Evolutionary conservation across 2,888 invertebrate genomes (phyloP).

Genomic region (Aphodius granarius): DNA sequence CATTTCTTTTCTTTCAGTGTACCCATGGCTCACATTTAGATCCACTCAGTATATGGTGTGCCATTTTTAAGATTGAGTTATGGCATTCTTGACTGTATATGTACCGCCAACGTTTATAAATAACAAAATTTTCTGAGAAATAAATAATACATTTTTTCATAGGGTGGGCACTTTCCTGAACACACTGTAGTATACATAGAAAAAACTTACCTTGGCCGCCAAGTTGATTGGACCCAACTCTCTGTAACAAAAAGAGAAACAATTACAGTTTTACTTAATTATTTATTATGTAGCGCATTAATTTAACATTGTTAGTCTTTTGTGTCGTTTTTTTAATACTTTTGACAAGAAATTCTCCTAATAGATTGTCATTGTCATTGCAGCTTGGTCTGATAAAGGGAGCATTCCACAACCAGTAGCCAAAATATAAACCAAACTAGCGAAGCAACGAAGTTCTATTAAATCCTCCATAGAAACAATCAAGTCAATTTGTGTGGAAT

Average conservation of each 20-base stretch:
- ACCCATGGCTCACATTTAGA: no score
- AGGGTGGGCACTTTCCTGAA: not conserved
- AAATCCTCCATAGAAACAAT: no score
- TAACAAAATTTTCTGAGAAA: not conserved
- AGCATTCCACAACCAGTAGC: not conserved
- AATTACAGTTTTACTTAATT: not conserved
- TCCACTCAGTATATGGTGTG: no score
- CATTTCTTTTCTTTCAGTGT: no score
- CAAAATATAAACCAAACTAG: no score
- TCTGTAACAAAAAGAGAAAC: slow-evolving; percentile 2
- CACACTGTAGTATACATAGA: not conserved
- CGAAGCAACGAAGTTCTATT: no score
- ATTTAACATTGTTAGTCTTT: no score
- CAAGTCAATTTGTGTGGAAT: no score
- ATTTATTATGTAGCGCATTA: not conserved
- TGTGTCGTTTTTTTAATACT: not conserved
- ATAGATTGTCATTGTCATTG: not conserved
- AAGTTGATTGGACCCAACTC: not conserved
- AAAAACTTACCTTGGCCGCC: slow-evolving; percentile 3
- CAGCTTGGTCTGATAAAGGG: not conserved
- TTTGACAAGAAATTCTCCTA: not conserved
- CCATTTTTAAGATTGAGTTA: no score
- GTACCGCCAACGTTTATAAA: not conserved
- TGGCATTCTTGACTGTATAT: no score
- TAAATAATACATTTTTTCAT: not conserved